phyloP scores from a whole-genome alignment of 2,113 vertebrate genomes.

The Zapornia atra region DNA sequence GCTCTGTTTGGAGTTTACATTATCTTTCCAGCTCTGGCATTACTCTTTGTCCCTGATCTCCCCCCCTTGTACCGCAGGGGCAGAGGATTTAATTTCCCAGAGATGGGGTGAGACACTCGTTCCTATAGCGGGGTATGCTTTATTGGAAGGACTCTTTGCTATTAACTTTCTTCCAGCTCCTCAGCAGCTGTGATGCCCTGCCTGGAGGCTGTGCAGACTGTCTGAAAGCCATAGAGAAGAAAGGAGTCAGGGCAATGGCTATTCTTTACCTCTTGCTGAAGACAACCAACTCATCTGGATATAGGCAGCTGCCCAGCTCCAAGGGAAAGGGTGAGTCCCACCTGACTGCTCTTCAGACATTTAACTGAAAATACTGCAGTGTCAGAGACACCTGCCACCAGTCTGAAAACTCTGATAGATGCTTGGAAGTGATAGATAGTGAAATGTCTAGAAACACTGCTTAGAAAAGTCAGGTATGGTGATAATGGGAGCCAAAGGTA shows the following conservation, averaged over 20 bases:
- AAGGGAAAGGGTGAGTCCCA: constrained; percentile 44
- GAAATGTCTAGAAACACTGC: background rate
- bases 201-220: constrained; percentile 20
- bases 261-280: constrained; percentile 61
- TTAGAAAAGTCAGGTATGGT: background rate
- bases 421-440: background rate
- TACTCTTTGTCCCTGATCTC: background rate
- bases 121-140: background rate
- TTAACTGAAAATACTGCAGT: background rate
- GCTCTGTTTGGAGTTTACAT: background rate
- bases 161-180: constrained; percentile 42
- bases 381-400: background rate
- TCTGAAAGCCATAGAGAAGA: constrained; percentile 17
- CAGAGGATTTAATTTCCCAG: background rate
- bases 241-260: constrained; percentile 39
- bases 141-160: background rate
- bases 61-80: background rate
- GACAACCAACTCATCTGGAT: background rate
- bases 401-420: background rate
- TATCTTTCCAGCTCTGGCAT: background rate
- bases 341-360: background rate
- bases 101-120: background rate
- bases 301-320: constrained; percentile 64
- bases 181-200: background rate
- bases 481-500: background rate